Evolutionary conservation across 2,797 vertebrate species (phyloP), one percentile per base, ranked within the genome.

Genomic region (Rhincodon typus): DNA sequence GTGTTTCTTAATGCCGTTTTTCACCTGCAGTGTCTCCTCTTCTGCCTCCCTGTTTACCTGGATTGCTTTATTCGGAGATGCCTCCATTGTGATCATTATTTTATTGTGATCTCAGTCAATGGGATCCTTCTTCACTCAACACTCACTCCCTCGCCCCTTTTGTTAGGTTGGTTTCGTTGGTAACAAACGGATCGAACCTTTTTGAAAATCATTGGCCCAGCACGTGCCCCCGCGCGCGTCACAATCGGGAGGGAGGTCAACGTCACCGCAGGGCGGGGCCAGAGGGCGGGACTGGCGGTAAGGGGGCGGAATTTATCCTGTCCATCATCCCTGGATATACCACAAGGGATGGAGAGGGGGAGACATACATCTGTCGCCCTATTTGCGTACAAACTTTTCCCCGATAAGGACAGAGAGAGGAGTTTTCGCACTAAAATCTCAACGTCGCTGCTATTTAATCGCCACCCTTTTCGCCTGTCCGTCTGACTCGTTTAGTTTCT

Each of bases 71-170:
- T 94, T 94, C 94, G 69, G 94, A 94, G 94, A 72, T 70, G 94
- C 94, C 94, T 94, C 94, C 94, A 94, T 94, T 94, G 94, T 94
- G 94, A 94, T 94, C 94, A 94, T 94, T 94, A 94, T 94, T 94
- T 94, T 94, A 94, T 94, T 94, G 94, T 94, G 94, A 94, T 94
- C 94, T 94, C 94, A 94, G 94, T 94, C 69, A 94, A 94, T 94
- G 94, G 94, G 90, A 12, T 94, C 94, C 94, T 74, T 53, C 94
- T 74, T 94, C 93, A 94, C 93, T 72, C 93, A 34, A 69, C 90
- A 42, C 90, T 69, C 90, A 91, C 57, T 69, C n/a, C 19, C 90
- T 66, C 42, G 21, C 21, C 90, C 90, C 90, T 93, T 74, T 53
- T 74, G 42, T 94, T 94, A 27, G 62, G 69, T 94, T 94, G 50